Percentiles rank a stretch among this genome's conserved stretches.
Conservation (phyloP, 2,888 invertebrate species). For the Monochamus alternatus region DNA sequence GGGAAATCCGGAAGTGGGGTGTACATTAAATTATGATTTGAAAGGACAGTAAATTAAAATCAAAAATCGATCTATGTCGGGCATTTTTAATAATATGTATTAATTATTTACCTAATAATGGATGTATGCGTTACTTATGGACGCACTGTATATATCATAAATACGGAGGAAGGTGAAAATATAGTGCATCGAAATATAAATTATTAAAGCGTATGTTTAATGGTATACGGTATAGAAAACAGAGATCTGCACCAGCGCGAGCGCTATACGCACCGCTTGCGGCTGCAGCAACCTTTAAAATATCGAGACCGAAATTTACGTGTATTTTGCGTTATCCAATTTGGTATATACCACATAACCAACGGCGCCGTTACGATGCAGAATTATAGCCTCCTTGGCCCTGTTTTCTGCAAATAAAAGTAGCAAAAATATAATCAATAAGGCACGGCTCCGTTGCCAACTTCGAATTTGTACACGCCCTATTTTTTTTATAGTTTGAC, state of each 20-base stretch:
- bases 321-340: no score
- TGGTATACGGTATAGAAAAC: background rate
- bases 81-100: no score
- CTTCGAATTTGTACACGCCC: slow-evolving; percentile 10
- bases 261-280: background rate
- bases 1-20: no score
- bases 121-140: no score
- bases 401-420: slow-evolving; percentile 28
- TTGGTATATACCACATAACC: background rate
- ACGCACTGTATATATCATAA: no score
- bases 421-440: slow-evolving; percentile 31
- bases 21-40: no score
- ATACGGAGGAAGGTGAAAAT: no score
- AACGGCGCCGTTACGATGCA: slow-evolving; percentile 8
- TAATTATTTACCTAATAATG: no score
- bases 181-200: no score
- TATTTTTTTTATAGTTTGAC: slow-evolving; percentile 15
- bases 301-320: background rate
- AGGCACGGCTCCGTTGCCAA: slow-evolving; percentile 23
- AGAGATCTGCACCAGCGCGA: background rate
- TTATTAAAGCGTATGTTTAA: no score
- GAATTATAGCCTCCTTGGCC: slow-evolving; percentile 14
- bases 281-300: background rate
- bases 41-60: no score
- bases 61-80: no score